phyloP scores from a whole-genome alignment of 2,888 invertebrate genomes.

The Macrosiphum euphorbiae region DNA sequence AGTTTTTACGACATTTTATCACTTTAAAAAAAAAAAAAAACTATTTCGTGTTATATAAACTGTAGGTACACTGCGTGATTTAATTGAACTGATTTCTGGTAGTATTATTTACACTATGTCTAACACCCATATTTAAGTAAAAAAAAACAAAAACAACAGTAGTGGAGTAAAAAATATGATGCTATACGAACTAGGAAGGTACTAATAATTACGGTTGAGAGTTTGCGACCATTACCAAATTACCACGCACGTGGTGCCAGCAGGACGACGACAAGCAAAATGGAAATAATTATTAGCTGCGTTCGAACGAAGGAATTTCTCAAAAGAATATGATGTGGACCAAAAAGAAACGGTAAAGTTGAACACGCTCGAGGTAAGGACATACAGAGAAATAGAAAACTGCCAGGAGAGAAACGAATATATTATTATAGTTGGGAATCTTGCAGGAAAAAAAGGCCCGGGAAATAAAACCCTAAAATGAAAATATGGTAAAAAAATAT shows the following conservation, averaged over 20 bases:
- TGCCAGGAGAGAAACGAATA: no score
- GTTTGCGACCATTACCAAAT: not conserved
- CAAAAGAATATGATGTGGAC: not conserved
- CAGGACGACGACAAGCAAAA: not conserved
- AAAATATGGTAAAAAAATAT: no score
- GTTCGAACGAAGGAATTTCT: not conserved
- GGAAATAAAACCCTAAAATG: no score
- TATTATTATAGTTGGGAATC: no score
- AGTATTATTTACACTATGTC: not conserved
- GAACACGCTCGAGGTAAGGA: not conserved
- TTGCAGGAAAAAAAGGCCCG: no score
- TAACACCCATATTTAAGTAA: not conserved
- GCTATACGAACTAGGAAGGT: no score
- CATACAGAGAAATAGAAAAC: no score
- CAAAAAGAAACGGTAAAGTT: not conserved
- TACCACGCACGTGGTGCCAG: not conserved
- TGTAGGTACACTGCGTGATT: not conserved
- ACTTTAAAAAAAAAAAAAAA: no score
- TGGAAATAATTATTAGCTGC: not conserved
- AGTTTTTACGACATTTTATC: not conserved
- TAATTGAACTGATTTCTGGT: not conserved
- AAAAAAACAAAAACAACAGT: not conserved
- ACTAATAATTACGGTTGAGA: no score
- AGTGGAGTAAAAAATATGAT: not conserved
- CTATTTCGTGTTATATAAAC: not conserved